These are phyloP conservation scores for Aphis craccivora DNA, from an alignment of 1,140 invertebrate genomes.

Conservation along the genomic window DNA sequence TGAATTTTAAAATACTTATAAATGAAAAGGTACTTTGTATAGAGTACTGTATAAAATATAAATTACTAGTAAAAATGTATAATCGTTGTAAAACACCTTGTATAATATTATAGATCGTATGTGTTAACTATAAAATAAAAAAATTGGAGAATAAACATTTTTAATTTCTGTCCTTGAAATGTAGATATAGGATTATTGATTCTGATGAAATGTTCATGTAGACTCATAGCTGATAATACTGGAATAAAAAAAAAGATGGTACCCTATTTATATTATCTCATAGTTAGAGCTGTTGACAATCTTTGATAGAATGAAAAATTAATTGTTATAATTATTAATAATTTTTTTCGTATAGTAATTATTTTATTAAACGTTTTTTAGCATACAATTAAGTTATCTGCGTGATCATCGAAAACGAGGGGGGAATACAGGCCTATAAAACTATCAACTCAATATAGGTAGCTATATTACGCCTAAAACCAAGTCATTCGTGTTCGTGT, in stretches of 20 bases:
- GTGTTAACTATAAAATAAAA: neutral
- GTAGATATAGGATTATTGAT: neutral
- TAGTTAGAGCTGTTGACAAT: neutral
- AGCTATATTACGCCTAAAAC: neutral
- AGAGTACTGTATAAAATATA: too few species aligned
- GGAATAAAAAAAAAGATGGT: neutral
- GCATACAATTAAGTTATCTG: neutral
- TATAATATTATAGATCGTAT: neutral
- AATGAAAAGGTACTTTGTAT: too few species aligned
- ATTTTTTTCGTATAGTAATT: neutral
- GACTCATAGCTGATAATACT: neutral
- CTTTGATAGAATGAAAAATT: neutral
- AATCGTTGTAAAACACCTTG: neutral
- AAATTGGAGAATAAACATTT: neutral
- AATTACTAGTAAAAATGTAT: too few species aligned
- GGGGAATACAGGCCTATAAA: neutral
- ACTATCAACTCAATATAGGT: neutral
- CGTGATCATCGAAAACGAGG: neutral
- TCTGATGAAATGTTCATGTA: neutral
- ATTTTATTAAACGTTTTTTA: neutral
- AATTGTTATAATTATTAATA: neutral
- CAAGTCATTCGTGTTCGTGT: neutral
- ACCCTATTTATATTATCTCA: neutral
- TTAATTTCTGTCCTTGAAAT: neutral
- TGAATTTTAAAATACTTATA: too few species aligned